A percentile compares a stretch with the other conserved stretches of the same genome.
Evolutionary conservation across 2,797 vertebrate species (phyloP).

Genomic region (Schizopygopsis malacanthus): DNA sequence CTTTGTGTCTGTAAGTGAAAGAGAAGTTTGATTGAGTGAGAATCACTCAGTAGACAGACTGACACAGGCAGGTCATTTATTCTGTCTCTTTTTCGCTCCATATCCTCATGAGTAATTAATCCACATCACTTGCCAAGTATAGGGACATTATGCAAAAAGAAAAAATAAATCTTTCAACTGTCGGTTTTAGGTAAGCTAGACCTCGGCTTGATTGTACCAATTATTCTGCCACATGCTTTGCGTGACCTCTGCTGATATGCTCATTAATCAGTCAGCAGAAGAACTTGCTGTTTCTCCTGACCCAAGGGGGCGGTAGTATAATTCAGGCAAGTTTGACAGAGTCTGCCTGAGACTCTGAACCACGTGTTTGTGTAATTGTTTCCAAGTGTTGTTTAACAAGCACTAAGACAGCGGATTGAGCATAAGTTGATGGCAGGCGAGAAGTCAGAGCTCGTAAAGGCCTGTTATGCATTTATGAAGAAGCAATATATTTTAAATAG

Average conservation of each 20-base stretch:
- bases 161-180: constrained; percentile 33
- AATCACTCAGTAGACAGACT: constrained; percentile 8
- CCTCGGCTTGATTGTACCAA: constrained; percentile 60
- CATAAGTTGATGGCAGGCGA: neutral
- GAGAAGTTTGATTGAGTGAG: constrained; percentile 29
- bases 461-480: constrained; percentile 18
- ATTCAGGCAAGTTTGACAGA: constrained; percentile 4
- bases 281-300: constrained; percentile 45
- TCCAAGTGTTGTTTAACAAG: neutral
- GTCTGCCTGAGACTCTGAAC: neutral
- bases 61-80: constrained; percentile 6
- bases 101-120: constrained; percentile 58
- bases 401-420: neutral
- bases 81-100: neutral
- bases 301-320: neutral
- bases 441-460: constrained; percentile 2
- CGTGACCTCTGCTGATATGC: constrained; percentile 59
- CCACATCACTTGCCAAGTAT: constrained; percentile 53
- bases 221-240: constrained; percentile 65
- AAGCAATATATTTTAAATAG: constrained; percentile 33
- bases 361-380: constrained; percentile 17
- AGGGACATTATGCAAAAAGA: constrained; percentile 43
- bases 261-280: constrained; percentile 63
- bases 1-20: neutral
- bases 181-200: constrained; percentile 59